Evolutionary conservation across 2,797 vertebrate genomes (phyloP).

Genomic region (Helarctos malayanus): DNA sequence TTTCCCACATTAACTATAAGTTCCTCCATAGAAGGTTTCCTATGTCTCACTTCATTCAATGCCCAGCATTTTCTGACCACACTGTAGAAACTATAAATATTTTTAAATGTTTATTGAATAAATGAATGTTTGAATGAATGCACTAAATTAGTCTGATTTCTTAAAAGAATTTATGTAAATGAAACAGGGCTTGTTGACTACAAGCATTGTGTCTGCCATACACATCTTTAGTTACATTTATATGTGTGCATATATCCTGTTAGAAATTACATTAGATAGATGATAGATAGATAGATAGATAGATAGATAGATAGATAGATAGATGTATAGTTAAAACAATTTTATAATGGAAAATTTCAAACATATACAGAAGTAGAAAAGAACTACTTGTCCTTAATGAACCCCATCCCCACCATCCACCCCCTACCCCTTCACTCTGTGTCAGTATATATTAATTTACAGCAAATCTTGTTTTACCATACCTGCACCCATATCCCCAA

Average conservation of each 20-base stretch:
- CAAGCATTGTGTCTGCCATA: neutral
- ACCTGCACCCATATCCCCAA: neutral
- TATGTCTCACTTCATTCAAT: neutral
- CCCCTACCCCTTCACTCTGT: neutral
- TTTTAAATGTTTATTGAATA: neutral
- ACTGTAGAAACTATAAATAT: neutral
- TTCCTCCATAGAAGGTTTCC: neutral
- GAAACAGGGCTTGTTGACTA: neutral
- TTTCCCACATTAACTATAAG: neutral
- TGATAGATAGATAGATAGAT: neutral
- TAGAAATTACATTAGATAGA: neutral
- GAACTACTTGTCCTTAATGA: neutral
- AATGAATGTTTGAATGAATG: neutral
- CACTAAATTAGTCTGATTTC: neutral
- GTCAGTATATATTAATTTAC: neutral
- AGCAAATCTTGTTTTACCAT: neutral
- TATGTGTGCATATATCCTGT: neutral
- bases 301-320: too few species aligned
- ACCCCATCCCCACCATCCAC: neutral
- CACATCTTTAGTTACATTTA: neutral
- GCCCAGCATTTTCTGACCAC: neutral
- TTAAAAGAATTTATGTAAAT: neutral
- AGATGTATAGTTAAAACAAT: neutral
- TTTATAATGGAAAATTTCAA: slow-evolving; percentile 23
- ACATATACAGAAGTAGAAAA: neutral